These are phyloP conservation scores for Numenius phaeopus DNA, from an alignment of 2,797 vertebrate species.

Conservation along the genomic window DNA sequence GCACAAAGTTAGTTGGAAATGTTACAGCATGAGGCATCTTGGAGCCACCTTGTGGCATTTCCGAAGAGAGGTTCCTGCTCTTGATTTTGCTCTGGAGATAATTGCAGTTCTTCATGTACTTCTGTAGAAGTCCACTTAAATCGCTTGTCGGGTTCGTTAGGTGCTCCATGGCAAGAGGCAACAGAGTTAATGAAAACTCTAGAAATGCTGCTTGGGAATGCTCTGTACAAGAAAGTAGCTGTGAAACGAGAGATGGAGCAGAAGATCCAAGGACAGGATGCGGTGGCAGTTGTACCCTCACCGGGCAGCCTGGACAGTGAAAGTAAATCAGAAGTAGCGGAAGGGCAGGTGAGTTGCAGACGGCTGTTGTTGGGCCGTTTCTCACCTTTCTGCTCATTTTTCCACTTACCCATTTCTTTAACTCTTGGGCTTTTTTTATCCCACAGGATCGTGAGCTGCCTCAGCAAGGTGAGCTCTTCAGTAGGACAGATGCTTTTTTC, in stretches of 20 bases:
- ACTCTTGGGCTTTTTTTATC: not conserved
- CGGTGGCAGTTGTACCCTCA: not conserved
- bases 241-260: not conserved
- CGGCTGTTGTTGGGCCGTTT: not conserved
- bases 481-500: conserved; percentile 15
- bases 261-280: not conserved
- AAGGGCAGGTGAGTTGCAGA: conserved; percentile 38
- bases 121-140: not conserved
- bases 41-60: not conserved
- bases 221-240: not conserved
- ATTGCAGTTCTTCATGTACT: not conserved
- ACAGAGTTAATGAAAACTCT: conserved; percentile 54
- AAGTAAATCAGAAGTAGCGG: not conserved
- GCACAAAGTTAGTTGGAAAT: not conserved
- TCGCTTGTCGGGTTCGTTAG: not conserved
- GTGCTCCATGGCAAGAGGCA: conserved; percentile 34
- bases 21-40: not conserved
- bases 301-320: not conserved
- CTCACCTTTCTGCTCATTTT: not conserved
- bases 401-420: not conserved
- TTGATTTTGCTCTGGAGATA: not conserved
- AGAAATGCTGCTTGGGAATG: conserved; percentile 8
- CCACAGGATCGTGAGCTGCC: not conserved
- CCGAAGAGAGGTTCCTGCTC: not conserved
- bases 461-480: conserved; percentile 56